Base-by-base conservation (phyloP, 64 coral and sea anemone species). In the Acropora tenuis region DNA sequence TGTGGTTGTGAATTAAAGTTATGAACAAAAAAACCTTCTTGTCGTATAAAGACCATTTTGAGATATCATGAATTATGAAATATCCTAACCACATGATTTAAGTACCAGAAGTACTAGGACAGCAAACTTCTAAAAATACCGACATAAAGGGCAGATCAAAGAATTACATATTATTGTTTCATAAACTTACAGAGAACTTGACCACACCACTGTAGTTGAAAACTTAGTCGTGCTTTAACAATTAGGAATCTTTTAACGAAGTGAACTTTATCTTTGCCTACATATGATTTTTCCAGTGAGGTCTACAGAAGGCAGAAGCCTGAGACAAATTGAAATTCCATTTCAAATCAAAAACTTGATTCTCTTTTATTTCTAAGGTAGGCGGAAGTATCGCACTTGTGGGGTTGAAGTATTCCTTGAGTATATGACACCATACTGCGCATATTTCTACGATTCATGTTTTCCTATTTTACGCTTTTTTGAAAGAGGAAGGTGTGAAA, bases 401-500 rank as follows among this genome's bases (percentile, higher is more conserved):
- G 30, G 30, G 30, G 30, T 30, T 30, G 30, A 30, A 30, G 30
- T 30, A 30, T 30, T 30, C 30, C 30, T 30, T 30, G 2, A 76
- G 20, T 76, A 30, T 76, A 8, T 76, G 74, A 76, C 46, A 18
- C 49, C 73, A 43, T 42, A 75, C 10, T 63, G 8, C 45, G 45
- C 75, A 18, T 71, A 4, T 71, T 15, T 20, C 13, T 71, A 5
- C 61, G 17, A 2, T 66, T 8, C 8, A 10, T 74, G 30, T 40
- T 74, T 74, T 74, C 42, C 42, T 6, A 41, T 74, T 17, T 82
- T 82, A 9, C 60, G 2, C 57, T 12, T 20, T 71, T 85, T 44
- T 40, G 16, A 16, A 18, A 69, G 40, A 16, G 11, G 2, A 48
- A 85, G 82, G 82, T 69, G 82, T 71, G 82, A 85, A 49, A 49